Base-by-base conservation (phyloP, 1,140 invertebrate species). In the Sycobia sp. region DNA sequence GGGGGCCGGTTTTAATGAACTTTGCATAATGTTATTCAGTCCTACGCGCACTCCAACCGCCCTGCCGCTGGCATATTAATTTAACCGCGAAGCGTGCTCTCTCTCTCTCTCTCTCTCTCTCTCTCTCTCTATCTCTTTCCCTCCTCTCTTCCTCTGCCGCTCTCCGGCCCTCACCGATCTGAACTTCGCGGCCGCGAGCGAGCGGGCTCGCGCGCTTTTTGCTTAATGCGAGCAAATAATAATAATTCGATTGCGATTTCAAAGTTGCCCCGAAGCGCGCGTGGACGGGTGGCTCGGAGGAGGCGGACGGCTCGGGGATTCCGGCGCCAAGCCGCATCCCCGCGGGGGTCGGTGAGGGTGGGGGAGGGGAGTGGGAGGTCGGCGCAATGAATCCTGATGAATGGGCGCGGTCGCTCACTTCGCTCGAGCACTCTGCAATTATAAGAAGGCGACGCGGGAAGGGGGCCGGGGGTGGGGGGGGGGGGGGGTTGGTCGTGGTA, bases 11-110 rank as follows among this genome's bases (percentile, higher is more conserved):
- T 71, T 71, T 71, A 71, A 71, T 71, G 68, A 71, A 71, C 66
- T 71, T 71, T 71, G 67, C 70, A 71, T 71, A 71, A 71, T 71
- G 53, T 72, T 68, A 67, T 71, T 71, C 65, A 69, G 65, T 65
- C 66, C 62, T 62, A 63, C 38, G 65, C 65, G 43, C 63, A 64
- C 65, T 67, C 68, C n/a, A n/a, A n/a, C 55, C 67, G 62, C 53
- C 39, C 49, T 69, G 62, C 53, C 53, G 34, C 60, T 71, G 63
- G 67, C 67, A 66, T 64, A 69, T 67, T 66, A 69, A 71, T 69
- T 71, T 67, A 63, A 44, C 25, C 59, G 34, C 58, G 62, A 67
- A 63, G 65, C 62, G 7, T 39, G 23, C 36, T 41, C 20, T n/a
- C n/a, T n/a, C n/a, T n/a, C n/a, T n/a, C n/a, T n/a, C n/a, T n/a